phyloP scores from a whole-genome alignment of 2,888 invertebrate species.

The Furcula furcula region DNA sequence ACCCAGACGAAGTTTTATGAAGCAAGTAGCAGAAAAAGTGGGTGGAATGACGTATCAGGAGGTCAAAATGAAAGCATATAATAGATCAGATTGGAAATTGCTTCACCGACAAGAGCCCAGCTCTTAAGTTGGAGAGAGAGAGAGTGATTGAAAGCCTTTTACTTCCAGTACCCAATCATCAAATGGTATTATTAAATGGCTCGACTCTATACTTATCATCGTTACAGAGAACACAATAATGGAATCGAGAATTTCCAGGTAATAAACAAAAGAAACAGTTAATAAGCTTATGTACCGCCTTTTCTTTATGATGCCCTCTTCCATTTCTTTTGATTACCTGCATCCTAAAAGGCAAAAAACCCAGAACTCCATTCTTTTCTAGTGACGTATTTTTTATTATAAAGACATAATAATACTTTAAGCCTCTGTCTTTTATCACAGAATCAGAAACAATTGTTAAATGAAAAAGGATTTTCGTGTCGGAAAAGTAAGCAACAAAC shows the following conservation, averaged over 20 bases:
- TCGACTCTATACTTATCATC: conserved; percentile 35
- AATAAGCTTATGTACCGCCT: conserved; percentile 66
- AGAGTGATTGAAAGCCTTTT: not conserved
- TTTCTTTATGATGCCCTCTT: conserved; percentile 53
- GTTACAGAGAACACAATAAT: conserved; percentile 30
- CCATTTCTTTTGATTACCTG: conserved; percentile 68
- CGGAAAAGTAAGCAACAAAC: conserved; percentile 12
- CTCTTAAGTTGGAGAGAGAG: too few species aligned
- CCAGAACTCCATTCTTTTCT: conserved; percentile 48
- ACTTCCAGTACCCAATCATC: conserved; percentile 9
- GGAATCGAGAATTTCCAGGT: conserved; percentile 37
- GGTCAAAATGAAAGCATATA: too few species aligned
- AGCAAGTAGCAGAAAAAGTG: too few species aligned
- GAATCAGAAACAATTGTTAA: conserved; percentile 35
- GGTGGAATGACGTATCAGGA: too few species aligned
- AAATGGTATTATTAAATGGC: conserved; percentile 21
- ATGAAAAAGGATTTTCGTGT: conserved; percentile 34
- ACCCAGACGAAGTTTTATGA: too few species aligned
- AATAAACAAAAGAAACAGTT: conserved; percentile 48
- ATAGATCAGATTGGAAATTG: too few species aligned
- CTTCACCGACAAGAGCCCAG: too few species aligned
- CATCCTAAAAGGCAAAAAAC: conserved; percentile 51
- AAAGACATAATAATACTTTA: conserved; percentile 45
- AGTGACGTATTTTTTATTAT: conserved; percentile 46
- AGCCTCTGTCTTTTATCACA: conserved; percentile 46